A percentile compares a stretch with the other conserved stretches of the same genome.
These are phyloP conservation scores for Spilarctia lutea DNA, from an alignment of 2,888 invertebrate species.

Conservation along the genomic window DNA sequence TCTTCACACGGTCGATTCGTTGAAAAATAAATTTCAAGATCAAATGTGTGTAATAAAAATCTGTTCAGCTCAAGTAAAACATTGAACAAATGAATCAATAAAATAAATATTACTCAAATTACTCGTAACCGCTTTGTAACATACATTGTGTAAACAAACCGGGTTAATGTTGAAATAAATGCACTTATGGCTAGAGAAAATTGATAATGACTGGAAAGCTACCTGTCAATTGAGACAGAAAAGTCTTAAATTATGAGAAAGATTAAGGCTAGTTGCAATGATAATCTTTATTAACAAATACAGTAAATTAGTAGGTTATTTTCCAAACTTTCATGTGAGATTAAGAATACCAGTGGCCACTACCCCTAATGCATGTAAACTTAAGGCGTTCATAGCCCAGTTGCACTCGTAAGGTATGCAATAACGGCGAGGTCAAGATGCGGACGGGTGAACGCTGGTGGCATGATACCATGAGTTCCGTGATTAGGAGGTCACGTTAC, in stretches of 20 bases:
- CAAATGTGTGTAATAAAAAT: slow-evolving; percentile 12
- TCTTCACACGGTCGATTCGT: background rate
- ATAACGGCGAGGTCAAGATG: too few species aligned
- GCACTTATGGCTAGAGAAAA: slow-evolving; percentile 45
- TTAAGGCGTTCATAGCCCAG: too few species aligned
- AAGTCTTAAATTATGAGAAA: slow-evolving; percentile 23
- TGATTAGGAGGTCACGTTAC: too few species aligned
- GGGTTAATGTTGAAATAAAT: slow-evolving; percentile 59
- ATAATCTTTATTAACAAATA: background rate
- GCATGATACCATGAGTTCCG: too few species aligned
- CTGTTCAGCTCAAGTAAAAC: slow-evolving; percentile 11
- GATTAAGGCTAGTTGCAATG: background rate
- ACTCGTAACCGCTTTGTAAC: slow-evolving; percentile 39
- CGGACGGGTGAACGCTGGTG: too few species aligned
- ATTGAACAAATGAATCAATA: slow-evolving; percentile 24
- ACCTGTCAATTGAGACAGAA: slow-evolving; percentile 34
- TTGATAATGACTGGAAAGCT: slow-evolving; percentile 49
- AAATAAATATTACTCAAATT: slow-evolving; percentile 27
- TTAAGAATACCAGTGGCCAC: too few species aligned
- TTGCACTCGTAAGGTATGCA: too few species aligned
- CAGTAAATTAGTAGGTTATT: background rate
- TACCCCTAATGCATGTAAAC: too few species aligned
- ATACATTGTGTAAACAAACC: slow-evolving; percentile 48
- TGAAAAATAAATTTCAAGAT: slow-evolving; percentile 3
- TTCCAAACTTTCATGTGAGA: background rate